Conservation (phyloP, 2,888 invertebrate genomes). For the Apotomis turbidana region DNA sequence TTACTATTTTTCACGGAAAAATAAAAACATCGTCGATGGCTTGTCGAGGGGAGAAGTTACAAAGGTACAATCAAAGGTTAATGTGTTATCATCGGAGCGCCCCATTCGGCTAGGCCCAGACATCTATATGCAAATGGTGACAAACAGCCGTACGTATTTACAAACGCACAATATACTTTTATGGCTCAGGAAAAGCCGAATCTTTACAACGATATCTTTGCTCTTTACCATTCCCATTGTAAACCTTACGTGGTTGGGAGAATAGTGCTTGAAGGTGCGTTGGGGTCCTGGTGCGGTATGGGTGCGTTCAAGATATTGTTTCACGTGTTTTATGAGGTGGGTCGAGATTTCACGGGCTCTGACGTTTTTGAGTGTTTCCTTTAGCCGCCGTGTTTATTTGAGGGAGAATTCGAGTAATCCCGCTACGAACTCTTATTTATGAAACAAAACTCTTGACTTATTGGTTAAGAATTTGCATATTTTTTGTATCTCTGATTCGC, state of each 20-base stretch:
- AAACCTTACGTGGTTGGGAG: slow-evolving; percentile 45
- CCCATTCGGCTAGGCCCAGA: slow-evolving; percentile 53
- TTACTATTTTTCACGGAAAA: slow-evolving; percentile 20
- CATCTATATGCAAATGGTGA: slow-evolving; percentile 81
- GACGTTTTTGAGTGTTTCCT: slow-evolving; percentile 73
- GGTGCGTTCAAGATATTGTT: slow-evolving; percentile 74
- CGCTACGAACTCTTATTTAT: slow-evolving; percentile 61
- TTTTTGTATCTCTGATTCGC: slow-evolving; percentile 27
- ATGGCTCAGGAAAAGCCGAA: slow-evolving; percentile 77
- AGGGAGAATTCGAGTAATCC: slow-evolving; percentile 63
- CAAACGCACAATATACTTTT: slow-evolving; percentile 83
- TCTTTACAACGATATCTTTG: slow-evolving; percentile 52
- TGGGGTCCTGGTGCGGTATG: slow-evolving; percentile 40
- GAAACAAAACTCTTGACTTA: slow-evolving; percentile 55
- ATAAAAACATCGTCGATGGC: slow-evolving; percentile 25
- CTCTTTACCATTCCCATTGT: slow-evolving; percentile 43
- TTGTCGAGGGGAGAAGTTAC: slow-evolving; percentile 34
- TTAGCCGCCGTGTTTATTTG: slow-evolving; percentile 64
- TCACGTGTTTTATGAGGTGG: slow-evolving; percentile 83
- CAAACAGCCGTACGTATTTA: slow-evolving; percentile 78
- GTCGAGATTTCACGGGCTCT: slow-evolving; percentile 75
- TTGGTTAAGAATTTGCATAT: slow-evolving; percentile 42
- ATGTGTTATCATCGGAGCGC: slow-evolving; percentile 45
- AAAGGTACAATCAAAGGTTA: slow-evolving; percentile 45
- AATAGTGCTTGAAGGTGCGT: slow-evolving; percentile 31